Evolutionary conservation across 2,113 vertebrate genomes (phyloP).

Genomic region (Protobothrops flavoviridis): DNA sequence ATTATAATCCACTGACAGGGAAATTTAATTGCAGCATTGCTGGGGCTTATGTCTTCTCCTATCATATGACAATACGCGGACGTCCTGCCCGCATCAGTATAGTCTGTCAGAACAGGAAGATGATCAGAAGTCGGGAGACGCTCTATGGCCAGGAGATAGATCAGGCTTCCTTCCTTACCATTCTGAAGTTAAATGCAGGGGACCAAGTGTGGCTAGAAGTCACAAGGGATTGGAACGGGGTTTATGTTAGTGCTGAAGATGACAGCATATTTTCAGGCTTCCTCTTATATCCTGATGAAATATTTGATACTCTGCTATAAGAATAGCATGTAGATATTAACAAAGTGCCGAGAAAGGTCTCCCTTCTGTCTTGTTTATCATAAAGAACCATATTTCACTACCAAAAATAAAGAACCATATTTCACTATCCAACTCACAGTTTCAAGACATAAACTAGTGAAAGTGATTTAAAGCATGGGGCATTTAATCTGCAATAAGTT

Average conservation of each 20-base stretch:
- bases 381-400: not conserved
- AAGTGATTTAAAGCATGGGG: not conserved
- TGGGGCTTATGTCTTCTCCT: slow-evolving; percentile 90
- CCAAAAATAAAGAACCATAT: not conserved
- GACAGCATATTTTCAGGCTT: slow-evolving; percentile 95
- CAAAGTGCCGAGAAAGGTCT: fast-evolving
- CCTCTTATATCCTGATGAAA: slow-evolving; percentile 83
- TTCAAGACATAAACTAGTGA: slow-evolving; percentile 19
- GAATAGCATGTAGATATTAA: not conserved
- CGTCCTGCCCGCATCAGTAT: slow-evolving; percentile 85
- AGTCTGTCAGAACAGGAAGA: slow-evolving; percentile 80
- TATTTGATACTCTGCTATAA: slow-evolving; percentile 49
- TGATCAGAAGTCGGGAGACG: slow-evolving; percentile 85
- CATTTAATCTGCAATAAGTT: fast-evolving
- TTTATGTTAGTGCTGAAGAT: slow-evolving; percentile 88
- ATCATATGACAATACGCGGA: slow-evolving; percentile 90
- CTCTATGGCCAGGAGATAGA: slow-evolving; percentile 93
- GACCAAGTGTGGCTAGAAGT: slow-evolving; percentile 97
- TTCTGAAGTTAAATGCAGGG: slow-evolving; percentile 79
- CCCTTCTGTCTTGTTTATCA: not conserved
- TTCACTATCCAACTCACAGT: fast-evolving
- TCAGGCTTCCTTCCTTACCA: slow-evolving; percentile 86
- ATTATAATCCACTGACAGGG: slow-evolving; percentile 80
- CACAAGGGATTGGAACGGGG: slow-evolving; percentile 90
- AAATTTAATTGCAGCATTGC: slow-evolving; percentile 88